Percentiles rank a stretch among this genome's conserved stretches.
Conservation (phyloP, 2,888 invertebrate species). For the Apodemia duryi region DNA sequence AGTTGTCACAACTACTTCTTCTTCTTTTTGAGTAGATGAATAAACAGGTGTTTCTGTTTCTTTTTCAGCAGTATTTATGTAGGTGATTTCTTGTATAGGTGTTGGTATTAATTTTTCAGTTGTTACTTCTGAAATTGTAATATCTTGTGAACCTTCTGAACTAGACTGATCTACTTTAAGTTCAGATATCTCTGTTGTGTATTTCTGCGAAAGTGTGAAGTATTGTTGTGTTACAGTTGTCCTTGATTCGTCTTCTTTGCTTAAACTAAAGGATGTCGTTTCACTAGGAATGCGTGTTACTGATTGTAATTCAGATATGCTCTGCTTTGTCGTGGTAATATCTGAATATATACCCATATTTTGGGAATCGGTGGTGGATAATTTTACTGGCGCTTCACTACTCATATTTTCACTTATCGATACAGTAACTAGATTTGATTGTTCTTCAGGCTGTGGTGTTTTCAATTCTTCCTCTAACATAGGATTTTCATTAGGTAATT, state of each 20-base stretch:
- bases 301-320: neutral
- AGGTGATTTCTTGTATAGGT: constrained; percentile 11
- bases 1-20: constrained; percentile 19
- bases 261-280: neutral
- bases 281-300: neutral
- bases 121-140: constrained; percentile 18
- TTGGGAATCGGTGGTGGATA: neutral
- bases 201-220: neutral
- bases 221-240: neutral
- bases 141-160: constrained; percentile 16
- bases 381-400: neutral
- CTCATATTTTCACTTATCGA: neutral
- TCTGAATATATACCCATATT: neutral
- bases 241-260: constrained; percentile 2
- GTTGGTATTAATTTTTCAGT: constrained; percentile 21
- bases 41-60: constrained; percentile 21
- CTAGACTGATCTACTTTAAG: neutral
- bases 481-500: neutral
- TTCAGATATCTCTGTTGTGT: neutral
- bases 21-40: constrained; percentile 19
- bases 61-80: constrained; percentile 7
- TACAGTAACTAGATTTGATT: neutral
- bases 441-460: neutral
- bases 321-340: neutral
- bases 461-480: neutral